Conservation (phyloP, 2,888 invertebrate species). For the Griposia aprilina region DNA sequence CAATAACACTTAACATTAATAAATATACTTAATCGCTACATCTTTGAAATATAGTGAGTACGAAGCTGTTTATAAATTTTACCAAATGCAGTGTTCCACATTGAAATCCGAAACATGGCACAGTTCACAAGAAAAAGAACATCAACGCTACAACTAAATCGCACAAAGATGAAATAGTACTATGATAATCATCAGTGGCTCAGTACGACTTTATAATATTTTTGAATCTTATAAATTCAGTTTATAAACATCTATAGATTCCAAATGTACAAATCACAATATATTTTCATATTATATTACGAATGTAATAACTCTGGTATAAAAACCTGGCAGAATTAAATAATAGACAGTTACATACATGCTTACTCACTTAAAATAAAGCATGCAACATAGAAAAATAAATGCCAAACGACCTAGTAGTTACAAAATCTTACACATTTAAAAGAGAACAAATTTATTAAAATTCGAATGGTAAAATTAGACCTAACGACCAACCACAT, state of each 20-base stretch:
- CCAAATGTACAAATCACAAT: constrained; percentile 64
- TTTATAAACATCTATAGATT: constrained; percentile 59
- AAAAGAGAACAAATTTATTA: constrained; percentile 54
- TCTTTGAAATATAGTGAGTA: constrained; percentile 72
- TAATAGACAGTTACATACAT: constrained; percentile 42
- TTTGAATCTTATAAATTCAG: constrained; percentile 64
- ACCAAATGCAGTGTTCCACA: constrained; percentile 70
- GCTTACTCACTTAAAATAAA: constrained; percentile 49
- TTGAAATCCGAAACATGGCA: constrained; percentile 81
- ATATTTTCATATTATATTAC: constrained; percentile 52
- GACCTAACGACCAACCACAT: constrained; percentile 66
- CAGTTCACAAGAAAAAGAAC: constrained; percentile 75
- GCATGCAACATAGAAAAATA: constrained; percentile 70
- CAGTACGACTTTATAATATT: constrained; percentile 57
- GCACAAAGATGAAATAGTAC: constrained; percentile 74
- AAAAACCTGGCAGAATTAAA: constrained; percentile 44
- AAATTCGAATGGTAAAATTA: constrained; percentile 60
- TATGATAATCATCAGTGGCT: constrained; percentile 55
- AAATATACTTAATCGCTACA: constrained; percentile 75
- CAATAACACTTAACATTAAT: constrained; percentile 78
- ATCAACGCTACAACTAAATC: constrained; percentile 78
- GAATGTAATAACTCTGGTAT: constrained; percentile 50
- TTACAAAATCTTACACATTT: constrained; percentile 63
- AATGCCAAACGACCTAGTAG: constrained; percentile 70
- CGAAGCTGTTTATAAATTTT: constrained; percentile 65